These are phyloP conservation scores for Cryptocheilus praepositus DNA, from an alignment of 2,888 invertebrate genomes.

Conservation along the genomic window DNA sequence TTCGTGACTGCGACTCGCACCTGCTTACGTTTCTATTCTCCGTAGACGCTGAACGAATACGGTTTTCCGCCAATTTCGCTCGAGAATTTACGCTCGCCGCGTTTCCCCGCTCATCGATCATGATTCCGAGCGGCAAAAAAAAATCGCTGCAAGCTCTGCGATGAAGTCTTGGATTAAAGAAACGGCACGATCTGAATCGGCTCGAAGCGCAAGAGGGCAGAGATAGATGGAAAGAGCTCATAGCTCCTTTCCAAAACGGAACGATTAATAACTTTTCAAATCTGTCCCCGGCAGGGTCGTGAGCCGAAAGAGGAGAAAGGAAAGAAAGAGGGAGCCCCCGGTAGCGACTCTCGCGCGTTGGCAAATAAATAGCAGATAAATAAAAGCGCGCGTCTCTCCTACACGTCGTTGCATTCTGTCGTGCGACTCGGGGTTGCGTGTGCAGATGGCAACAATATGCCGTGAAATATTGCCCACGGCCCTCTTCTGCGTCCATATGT, in stretches of 20 bases:
- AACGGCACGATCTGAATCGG: neutral
- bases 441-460: constrained; percentile 75
- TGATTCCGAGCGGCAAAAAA: no score
- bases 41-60: no score
- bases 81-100: neutral
- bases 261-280: constrained; percentile 74
- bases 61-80: no score
- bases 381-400: constrained; percentile 69
- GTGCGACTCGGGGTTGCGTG: constrained; percentile 63
- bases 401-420: constrained; percentile 53
- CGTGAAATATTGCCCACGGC: constrained; percentile 71
- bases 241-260: constrained; percentile 54
- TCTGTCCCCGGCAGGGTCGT: constrained; percentile 69
- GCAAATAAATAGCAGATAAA: constrained; percentile 74
- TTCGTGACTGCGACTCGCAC: neutral
- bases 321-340: constrained; percentile 45
- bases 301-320: constrained; percentile 6
- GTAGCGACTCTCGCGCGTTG: constrained; percentile 64
- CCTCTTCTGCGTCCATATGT: constrained; percentile 20
- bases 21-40: no score
- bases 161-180: neutral
- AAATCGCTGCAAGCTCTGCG: no score
- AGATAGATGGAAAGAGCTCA: no score
- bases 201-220: no score
- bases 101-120: constrained; percentile 4